Conservation (phyloP, 1,140 invertebrate genomes). For the Drosophila triauraria region DNA sequence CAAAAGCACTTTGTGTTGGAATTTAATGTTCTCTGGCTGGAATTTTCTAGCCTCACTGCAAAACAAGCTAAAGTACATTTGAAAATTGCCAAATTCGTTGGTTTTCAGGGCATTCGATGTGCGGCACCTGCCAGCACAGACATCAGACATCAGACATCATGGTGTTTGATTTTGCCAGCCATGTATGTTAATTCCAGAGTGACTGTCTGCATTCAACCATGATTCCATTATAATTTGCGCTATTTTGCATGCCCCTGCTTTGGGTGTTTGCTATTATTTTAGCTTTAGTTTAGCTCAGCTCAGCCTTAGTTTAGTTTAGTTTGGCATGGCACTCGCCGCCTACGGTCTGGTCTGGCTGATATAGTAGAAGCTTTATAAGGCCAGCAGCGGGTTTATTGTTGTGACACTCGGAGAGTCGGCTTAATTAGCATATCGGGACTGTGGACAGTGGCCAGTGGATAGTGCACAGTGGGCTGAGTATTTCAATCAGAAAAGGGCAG, state of each 20-base stretch:
- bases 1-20: conserved; percentile 15
- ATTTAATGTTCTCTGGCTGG: conserved; percentile 20
- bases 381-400: conserved; percentile 39
- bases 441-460: background rate
- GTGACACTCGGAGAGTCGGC: conserved; percentile 63
- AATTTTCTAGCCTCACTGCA: conserved; percentile 30
- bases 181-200: conserved; percentile 43
- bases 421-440: conserved; percentile 58
- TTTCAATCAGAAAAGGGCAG: conserved; percentile 28
- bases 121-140: conserved; percentile 29
- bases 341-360: conserved; percentile 2
- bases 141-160: conserved; percentile 4
- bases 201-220: conserved; percentile 70
- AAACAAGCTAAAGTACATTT: conserved; percentile 12
- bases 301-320: conserved; percentile 10
- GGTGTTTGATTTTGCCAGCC: conserved; percentile 44
- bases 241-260: conserved; percentile 67
- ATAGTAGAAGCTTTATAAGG: conserved; percentile 9
- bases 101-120: conserved; percentile 14
- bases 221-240: conserved; percentile 75
- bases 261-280: conserved; percentile 43
- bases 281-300: conserved; percentile 13
- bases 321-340: conserved; percentile 11
- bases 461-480: conserved; percentile 5
- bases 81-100: conserved; percentile 30